Evolutionary conservation across 1,140 invertebrate genomes (phyloP).

Genomic region (Zaprionus ghesquierei): DNA sequence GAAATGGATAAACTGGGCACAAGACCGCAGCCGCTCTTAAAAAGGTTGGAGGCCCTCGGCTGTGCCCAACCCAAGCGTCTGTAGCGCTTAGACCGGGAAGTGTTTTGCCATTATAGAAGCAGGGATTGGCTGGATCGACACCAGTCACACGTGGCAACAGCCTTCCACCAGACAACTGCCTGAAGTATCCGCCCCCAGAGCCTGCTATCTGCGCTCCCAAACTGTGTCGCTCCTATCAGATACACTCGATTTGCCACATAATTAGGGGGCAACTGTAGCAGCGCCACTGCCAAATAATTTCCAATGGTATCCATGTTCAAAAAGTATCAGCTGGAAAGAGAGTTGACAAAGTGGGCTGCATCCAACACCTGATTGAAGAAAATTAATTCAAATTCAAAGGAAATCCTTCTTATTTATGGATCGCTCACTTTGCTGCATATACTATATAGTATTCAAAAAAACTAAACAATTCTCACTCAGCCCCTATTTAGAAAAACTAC

Average conservation of each 20-base stretch:
- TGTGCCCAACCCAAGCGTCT: conserved; percentile 85
- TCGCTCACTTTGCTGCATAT: too few species aligned
- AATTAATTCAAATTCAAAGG: too few species aligned
- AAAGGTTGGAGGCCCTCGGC: conserved; percentile 31
- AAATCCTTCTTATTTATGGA: too few species aligned
- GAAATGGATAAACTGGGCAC: conserved; percentile 82
- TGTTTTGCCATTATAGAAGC: conserved; percentile 83
- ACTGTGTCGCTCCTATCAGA: conserved; percentile 65
- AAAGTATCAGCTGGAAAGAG: conserved; percentile 60
- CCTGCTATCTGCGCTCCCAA: conserved; percentile 84
- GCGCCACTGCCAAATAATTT: conserved; percentile 39
- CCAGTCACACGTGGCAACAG: conserved; percentile 84
- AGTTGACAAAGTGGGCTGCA: conserved; percentile 54
- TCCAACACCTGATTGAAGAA: conserved; percentile 38
- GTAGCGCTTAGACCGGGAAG: conserved; percentile 83
- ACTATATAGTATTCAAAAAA: too few species aligned
- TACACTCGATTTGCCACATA: conserved; percentile 58
- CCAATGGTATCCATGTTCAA: conserved; percentile 68
- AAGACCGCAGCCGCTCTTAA: conserved; percentile 25
- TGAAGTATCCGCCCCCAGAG: conserved; percentile 81
- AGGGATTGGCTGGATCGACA: conserved; percentile 88
- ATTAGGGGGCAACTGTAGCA: conserved; percentile 36
- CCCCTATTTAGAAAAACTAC: background rate
- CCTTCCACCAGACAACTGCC: conserved; percentile 29
- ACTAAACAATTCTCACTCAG: too few species aligned